These are phyloP conservation scores for Gobionotothen gibberifrons DNA, from an alignment of 2,797 vertebrate species.

Conservation along the genomic window DNA sequence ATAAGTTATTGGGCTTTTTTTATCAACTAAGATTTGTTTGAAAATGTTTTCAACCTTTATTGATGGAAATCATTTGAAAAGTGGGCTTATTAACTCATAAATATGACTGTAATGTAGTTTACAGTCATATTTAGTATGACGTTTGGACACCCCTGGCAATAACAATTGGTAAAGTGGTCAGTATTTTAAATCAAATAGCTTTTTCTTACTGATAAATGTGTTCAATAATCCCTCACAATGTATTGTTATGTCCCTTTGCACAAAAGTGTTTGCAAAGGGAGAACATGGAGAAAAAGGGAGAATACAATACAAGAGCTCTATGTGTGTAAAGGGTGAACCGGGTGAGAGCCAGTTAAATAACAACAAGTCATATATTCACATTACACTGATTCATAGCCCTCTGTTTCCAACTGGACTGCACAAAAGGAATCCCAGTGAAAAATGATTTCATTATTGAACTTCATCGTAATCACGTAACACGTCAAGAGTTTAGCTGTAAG, in stretches of 20 bases:
- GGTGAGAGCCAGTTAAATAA: constrained; percentile 24
- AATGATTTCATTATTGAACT: constrained; percentile 57
- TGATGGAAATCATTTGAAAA: too few relatives aligned
- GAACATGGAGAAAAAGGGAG: not conserved
- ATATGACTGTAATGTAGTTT: too few relatives aligned
- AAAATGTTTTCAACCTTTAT: too few relatives aligned
- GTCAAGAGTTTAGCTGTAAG: constrained; percentile 44
- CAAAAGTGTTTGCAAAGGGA: not conserved
- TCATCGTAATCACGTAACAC: constrained; percentile 51
- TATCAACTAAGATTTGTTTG: too few relatives aligned
- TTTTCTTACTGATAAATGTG: too few relatives aligned
- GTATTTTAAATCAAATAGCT: not conserved
- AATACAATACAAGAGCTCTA: too few relatives aligned
- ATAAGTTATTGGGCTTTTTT: too few relatives aligned
- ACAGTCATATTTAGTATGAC: too few relatives aligned
- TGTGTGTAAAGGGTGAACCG: too few relatives aligned
- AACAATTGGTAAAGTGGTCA: not conserved
- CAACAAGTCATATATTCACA: constrained; percentile 52
- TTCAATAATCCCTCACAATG: not conserved
- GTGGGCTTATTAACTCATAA: too few relatives aligned
- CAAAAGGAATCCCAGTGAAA: constrained; percentile 51
- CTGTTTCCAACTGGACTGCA: constrained; percentile 43
- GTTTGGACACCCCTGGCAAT: not conserved
- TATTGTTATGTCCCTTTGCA: not conserved
- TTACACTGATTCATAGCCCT: constrained; percentile 53